Conservation (phyloP, 2,113 vertebrate species). For the Salvelinus sp. region DNA sequence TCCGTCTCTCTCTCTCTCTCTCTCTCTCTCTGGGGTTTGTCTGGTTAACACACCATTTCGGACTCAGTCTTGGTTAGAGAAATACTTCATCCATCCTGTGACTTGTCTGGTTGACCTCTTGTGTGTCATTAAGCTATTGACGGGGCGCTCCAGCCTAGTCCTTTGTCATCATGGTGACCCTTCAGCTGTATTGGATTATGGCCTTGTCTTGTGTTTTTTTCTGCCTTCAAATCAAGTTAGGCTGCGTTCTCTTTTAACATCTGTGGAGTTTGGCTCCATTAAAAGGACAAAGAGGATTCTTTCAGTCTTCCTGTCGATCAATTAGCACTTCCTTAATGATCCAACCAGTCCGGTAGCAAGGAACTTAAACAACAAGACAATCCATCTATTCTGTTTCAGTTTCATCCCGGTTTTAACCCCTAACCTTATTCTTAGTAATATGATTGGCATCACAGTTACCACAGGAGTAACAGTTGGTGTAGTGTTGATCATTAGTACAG, state of each 20-base stretch:
- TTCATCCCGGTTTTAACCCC: background rate
- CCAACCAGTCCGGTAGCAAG: slow-evolving; percentile 51
- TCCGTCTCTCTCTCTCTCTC: background rate
- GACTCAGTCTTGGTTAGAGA: slow-evolving; percentile 9
- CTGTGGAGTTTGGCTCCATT: slow-evolving; percentile 76
- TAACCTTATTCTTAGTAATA: background rate
- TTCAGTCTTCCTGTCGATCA: slow-evolving; percentile 77
- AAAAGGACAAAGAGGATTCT: slow-evolving; percentile 75
- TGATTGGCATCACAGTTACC: background rate
- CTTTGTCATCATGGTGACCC: slow-evolving; percentile 75
- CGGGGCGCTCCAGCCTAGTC: slow-evolving; percentile 62
- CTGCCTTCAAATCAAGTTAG: slow-evolving; percentile 77
- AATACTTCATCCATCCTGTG: slow-evolving; percentile 78
- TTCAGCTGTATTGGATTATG: slow-evolving; percentile 75
- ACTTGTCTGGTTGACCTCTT: slow-evolving; percentile 76
- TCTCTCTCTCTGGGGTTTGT: slow-evolving; percentile 28
- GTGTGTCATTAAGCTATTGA: slow-evolving; percentile 73
- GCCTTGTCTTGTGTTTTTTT: slow-evolving; percentile 55
- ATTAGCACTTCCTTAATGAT: slow-evolving; percentile 78
- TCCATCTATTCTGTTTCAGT: slow-evolving; percentile 27
- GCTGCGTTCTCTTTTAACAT: slow-evolving; percentile 73
- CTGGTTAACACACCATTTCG: slow-evolving; percentile 11
- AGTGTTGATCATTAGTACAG: slow-evolving; percentile 70
- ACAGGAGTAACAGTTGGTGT: background rate
- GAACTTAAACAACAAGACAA: slow-evolving; percentile 59